These are phyloP conservation scores for Molorchus minor DNA, from an alignment of 2,888 invertebrate species.

Conservation along the genomic window DNA sequence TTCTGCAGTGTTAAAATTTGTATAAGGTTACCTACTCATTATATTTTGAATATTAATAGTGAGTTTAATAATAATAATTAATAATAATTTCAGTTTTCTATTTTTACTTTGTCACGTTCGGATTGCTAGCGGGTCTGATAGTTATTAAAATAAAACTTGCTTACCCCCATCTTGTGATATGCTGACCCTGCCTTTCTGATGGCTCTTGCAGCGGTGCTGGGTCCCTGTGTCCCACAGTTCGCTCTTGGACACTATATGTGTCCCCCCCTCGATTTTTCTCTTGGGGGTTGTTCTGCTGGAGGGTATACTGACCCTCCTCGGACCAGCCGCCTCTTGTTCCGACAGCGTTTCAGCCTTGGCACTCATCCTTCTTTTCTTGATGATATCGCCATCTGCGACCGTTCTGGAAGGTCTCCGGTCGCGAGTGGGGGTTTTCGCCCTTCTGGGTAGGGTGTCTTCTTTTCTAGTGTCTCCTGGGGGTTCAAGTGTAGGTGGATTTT, in stretches of 20 bases:
- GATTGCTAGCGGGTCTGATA: too few relatives aligned
- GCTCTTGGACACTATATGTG: slow-evolving; percentile 62
- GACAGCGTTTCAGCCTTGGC: slow-evolving; percentile 52
- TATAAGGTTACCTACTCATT: too few relatives aligned
- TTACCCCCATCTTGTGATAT: slow-evolving; percentile 57
- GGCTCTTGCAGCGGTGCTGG: slow-evolving; percentile 59
- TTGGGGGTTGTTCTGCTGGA: slow-evolving; percentile 58
- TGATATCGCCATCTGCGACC: slow-evolving; percentile 52
- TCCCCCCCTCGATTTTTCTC: slow-evolving; percentile 63
- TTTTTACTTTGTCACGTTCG: too few relatives aligned
- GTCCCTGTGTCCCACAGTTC: slow-evolving; percentile 63
- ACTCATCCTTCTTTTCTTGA: slow-evolving; percentile 55
- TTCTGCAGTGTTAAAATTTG: too few relatives aligned
- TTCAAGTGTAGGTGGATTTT: too few relatives aligned
- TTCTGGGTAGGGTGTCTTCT: too few relatives aligned
- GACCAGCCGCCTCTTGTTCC: slow-evolving; percentile 47
- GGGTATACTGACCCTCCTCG: slow-evolving; percentile 55
- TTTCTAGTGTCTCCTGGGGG: too few relatives aligned
- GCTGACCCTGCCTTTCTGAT: slow-evolving; percentile 56
- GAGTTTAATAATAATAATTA: too few relatives aligned
- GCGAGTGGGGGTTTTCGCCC: slow-evolving; percentile 46
- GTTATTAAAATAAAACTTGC: too few relatives aligned
- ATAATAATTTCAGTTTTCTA: not conserved
- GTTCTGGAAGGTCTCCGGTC: slow-evolving; percentile 42
- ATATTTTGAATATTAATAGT: too few relatives aligned